Evolutionary conservation across 2,888 invertebrate genomes (phyloP), one percentile per base, ranked within the genome.

Genomic region (Pasiphila rectangulata): DNA sequence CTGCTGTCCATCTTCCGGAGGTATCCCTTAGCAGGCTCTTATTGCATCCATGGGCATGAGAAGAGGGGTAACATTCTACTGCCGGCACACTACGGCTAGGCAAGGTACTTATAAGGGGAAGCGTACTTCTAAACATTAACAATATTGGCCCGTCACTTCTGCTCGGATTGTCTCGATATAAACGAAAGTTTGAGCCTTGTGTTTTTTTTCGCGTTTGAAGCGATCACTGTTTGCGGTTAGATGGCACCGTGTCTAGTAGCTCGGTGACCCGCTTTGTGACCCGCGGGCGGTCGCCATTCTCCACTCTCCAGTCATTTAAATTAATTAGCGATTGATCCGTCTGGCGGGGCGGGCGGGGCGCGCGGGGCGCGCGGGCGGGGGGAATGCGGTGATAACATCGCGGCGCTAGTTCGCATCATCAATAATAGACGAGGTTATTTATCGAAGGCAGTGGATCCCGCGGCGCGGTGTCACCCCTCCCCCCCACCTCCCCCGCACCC

Each of bases 401-500:
- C 61, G 59, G 62, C 47, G 56, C 57, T 63, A 52, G 62, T 5
- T 23, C 46, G 41, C 60, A 57, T 80, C 78, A 84, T 85, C 84
- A 85, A 81, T 79, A 77, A 83, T 77, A 78, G 75, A 80, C 76
- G 79, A 83, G 81, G 82, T 84, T 79, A 83, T 79, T 84, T 70
- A 82, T 60, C 55, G 59, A 45, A 48, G 58, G 51, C 58, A 56
- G 57, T 61, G 35, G 40, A 61, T 54, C 63, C 61, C 67, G 63
- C 63, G 59, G 60, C 64, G 63, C 64, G 62, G 63, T 61, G 53
- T 62, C 37, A 13, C 6, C 21, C 21, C 20, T 23, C 21, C 20
- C 32, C 34, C 4, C 15, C 32, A 10, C 36, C 30, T 0, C 61
- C 57, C 45, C 39, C 34, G 38, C 37, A 51, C 47, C 42, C 45